phyloP scores from a whole-genome alignment of 2,888 invertebrate genomes.

The Invenusta paracnida region DNA sequence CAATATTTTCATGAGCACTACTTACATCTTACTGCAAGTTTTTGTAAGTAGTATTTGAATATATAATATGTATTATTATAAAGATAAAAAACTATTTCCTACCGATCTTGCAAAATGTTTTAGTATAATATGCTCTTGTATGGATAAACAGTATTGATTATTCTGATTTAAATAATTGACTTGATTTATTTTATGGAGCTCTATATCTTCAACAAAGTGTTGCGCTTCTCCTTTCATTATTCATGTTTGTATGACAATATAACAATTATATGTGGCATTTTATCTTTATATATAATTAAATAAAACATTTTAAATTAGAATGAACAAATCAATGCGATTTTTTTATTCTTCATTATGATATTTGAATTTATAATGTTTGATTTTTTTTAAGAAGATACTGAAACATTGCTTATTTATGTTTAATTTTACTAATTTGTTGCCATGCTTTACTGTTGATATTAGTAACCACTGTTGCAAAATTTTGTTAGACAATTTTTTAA shows the following conservation, averaged over 20 bases:
- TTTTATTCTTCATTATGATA: too few relatives aligned
- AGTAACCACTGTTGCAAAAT: too few relatives aligned
- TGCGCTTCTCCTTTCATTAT: not conserved
- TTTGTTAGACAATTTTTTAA: too few relatives aligned
- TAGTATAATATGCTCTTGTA: not conserved
- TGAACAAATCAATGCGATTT: too few relatives aligned
- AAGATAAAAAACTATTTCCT: not conserved
- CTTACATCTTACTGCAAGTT: not conserved
- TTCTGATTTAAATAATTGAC: not conserved
- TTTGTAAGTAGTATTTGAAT: not conserved
- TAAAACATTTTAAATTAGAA: conserved; percentile 3
- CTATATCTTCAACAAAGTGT: not conserved
- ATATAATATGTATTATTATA: not conserved
- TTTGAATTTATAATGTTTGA: too few relatives aligned
- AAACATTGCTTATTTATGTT: too few relatives aligned
- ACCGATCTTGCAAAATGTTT: not conserved
- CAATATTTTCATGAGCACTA: not conserved
- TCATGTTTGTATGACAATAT: conserved; percentile 4
- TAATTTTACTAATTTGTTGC: too few relatives aligned
- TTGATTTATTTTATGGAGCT: conserved; percentile 10
- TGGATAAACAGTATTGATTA: not conserved
- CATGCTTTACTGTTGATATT: too few relatives aligned
- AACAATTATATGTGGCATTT: conserved; percentile 4
- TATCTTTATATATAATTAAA: not conserved
- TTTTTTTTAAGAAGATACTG: too few relatives aligned